phyloP scores from a whole-genome alignment of 2,888 invertebrate species.

The Coelopa pilipes region DNA sequence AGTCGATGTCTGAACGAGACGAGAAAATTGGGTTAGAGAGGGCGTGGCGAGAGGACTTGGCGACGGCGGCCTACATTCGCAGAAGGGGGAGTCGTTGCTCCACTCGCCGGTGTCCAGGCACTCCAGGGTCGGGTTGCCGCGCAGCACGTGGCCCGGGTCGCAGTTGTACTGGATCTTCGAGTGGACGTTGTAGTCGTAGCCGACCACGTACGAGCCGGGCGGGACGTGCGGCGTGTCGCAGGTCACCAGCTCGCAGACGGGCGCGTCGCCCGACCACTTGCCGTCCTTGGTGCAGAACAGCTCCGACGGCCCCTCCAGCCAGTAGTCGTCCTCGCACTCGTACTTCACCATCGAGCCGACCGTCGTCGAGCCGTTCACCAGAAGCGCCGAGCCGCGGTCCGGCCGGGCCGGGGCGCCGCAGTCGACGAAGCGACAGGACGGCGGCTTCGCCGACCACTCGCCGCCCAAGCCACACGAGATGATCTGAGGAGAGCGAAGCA shows the following conservation, averaged over 20 bases:
- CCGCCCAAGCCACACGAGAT: slow-evolving; percentile 88
- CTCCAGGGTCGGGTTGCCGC: slow-evolving; percentile 76
- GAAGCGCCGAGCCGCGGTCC: slow-evolving; percentile 78
- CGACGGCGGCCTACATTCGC: slow-evolving; percentile 76
- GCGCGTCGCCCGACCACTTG: slow-evolving; percentile 87
- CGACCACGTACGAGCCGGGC: slow-evolving; percentile 85
- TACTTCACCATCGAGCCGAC: slow-evolving; percentile 83
- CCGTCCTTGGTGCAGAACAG: slow-evolving; percentile 84
- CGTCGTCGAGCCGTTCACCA: slow-evolving; percentile 83
- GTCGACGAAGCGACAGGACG: slow-evolving; percentile 86
- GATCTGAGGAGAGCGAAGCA: slow-evolving; percentile 68
- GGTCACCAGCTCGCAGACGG: slow-evolving; percentile 87
- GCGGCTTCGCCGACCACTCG: slow-evolving; percentile 82
- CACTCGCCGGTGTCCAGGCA: slow-evolving; percentile 85
- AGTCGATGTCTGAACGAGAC: slow-evolving; percentile 72
- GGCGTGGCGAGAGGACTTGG: too few species aligned
- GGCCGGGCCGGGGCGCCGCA: slow-evolving; percentile 85
- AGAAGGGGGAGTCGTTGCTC: slow-evolving; percentile 83
- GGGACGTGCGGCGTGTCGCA: slow-evolving; percentile 90
- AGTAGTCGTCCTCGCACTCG: slow-evolving; percentile 83
- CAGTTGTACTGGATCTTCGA: slow-evolving; percentile 89
- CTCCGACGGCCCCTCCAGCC: slow-evolving; percentile 77
- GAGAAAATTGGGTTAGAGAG: background rate
- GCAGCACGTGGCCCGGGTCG: slow-evolving; percentile 83
- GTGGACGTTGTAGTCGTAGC: slow-evolving; percentile 89